phyloP scores from a whole-genome alignment of 64 coral and sea anemone species.

The Stylophora pistillata region DNA sequence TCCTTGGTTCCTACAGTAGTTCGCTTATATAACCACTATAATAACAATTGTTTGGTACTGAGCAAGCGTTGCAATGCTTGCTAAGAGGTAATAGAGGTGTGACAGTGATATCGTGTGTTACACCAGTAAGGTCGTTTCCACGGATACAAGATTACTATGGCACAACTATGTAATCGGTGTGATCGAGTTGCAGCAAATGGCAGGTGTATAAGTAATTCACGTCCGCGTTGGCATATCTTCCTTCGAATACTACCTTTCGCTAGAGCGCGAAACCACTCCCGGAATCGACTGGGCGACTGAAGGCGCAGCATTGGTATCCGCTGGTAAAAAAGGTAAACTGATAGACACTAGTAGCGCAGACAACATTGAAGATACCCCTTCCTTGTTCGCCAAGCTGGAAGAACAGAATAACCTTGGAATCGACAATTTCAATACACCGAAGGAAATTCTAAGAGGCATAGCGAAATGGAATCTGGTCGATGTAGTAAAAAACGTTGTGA shows the following conservation, averaged over 20 bases:
- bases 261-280: neutral
- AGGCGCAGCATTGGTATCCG: neutral
- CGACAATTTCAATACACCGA: neutral
- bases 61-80: too few species aligned
- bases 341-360: neutral
- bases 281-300: neutral
- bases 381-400: neutral
- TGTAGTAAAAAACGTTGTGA: neutral
- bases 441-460: neutral
- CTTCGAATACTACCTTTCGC: neutral
- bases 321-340: neutral
- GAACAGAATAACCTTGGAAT: neutral
- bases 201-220: too few species aligned
- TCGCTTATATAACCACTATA: too few species aligned
- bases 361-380: neutral
- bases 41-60: too few species aligned
- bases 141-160: too few species aligned
- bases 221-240: neutral
- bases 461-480: slow-evolving; percentile 7
- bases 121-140: too few species aligned
- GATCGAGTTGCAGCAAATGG: too few species aligned
- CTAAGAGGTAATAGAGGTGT: too few species aligned
- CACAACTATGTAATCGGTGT: too few species aligned
- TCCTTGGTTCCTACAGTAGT: too few species aligned
- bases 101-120: too few species aligned